These are phyloP conservation scores for Cebidichthys violaceus DNA, from an alignment of 2,113 vertebrate genomes.

Conservation along the genomic window DNA sequence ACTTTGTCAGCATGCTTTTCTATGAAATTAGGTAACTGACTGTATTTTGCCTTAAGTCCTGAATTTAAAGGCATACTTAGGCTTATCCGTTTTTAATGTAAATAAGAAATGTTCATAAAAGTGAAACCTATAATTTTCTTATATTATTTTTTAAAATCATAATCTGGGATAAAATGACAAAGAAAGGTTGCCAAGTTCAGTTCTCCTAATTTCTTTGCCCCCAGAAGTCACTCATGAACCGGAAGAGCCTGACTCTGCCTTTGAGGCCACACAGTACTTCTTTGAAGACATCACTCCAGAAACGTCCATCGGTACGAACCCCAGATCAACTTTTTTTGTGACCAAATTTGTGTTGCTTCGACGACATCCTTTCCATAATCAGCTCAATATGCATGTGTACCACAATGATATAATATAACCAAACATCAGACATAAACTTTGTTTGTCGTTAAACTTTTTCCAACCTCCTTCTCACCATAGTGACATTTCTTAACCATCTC, in stretches of 20 bases:
- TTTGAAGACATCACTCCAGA: slow-evolving; percentile 98
- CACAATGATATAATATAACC: not conserved
- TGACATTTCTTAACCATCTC: not conserved
- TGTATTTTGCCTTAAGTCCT: not conserved
- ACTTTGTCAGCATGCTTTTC: not conserved
- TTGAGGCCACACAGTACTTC: slow-evolving; percentile 98
- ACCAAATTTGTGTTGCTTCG: not conserved
- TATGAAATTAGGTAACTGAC: no score
- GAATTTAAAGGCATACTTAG: not conserved
- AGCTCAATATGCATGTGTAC: not conserved
- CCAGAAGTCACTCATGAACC: slow-evolving; percentile 88
- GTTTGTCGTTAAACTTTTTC: not conserved
- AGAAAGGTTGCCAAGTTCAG: not conserved
- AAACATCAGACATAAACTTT: not conserved
- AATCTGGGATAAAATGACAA: not conserved
- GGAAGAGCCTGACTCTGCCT: slow-evolving; percentile 97
- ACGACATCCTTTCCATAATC: not conserved
- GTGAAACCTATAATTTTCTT: no score
- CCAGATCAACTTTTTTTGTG: not conserved
- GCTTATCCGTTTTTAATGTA: no score
- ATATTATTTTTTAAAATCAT: not conserved
- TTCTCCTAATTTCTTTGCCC: not conserved
- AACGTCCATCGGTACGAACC: slow-evolving; percentile 88
- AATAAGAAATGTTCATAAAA: no score
- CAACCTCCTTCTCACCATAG: not conserved